Evolutionary conservation across 2,797 vertebrate genomes (phyloP), one percentile per base, ranked within the genome.

Genomic region (Lateolabrax maculatus): DNA sequence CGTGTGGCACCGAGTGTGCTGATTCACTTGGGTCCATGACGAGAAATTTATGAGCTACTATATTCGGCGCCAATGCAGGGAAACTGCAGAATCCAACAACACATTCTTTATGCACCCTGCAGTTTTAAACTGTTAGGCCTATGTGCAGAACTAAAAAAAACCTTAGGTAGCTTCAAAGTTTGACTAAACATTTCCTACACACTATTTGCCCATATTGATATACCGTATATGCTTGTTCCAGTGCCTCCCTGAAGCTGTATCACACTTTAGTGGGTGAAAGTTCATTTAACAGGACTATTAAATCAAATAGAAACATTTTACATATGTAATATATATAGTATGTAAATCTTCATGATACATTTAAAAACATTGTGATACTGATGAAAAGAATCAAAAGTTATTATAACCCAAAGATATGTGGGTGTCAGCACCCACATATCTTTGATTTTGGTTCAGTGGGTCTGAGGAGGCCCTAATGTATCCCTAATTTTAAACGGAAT

Each of bases 1-100:
- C 21, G 41, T n/a, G 77, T 72, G 62, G 63, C 77, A 85, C 68
- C 36, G 25, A 80, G 71, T 70, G 78, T 88, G 83, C 90, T 79
- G 85, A 92, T 90, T 92, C 92, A 92, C 86, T 87, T 80, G 74
- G 71, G 80, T 76, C 71, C 73, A 78, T 63, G 74, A 81, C 37
- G 36, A 84, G 79, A 90, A 85, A 92, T 89, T 80, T 90, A 91
- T 87, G 87, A 89, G 87, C 60, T 69, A 63, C 84, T 91, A 89
- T 87, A 88, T 89, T 87, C 21, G 52, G 71, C 75, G 37, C 25
- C 65, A 55, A 79, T 81, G 75, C 79, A 74, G 71, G 27, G 60
- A 80, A 87, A 84, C 73, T 67, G 81, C 71, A 84, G 73, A 84
- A 62, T 75, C 53, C n/a, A 62, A 67, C 61, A 72, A 43, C 56